Evolutionary conservation across 2,113 vertebrate species (phyloP), one percentile per base, ranked within the genome.

Genomic region (Sphaerodactylus townsendi): DNA sequence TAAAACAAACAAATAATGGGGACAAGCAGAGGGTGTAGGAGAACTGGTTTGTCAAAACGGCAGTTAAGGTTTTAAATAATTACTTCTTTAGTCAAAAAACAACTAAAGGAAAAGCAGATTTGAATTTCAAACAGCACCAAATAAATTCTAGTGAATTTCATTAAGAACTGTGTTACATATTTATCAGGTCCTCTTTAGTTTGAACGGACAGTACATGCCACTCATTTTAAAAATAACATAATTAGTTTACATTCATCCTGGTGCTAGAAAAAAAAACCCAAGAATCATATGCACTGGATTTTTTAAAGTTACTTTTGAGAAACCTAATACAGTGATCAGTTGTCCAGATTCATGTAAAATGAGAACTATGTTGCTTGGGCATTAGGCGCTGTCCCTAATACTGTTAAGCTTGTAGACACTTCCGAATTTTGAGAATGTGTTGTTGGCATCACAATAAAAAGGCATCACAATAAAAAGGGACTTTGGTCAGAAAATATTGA

Each of bases 221-320:
- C 76, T 62, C 86, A 88, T 75, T 93, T 93, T 69, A 88, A 50
- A 81, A 64, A 73, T 53, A 85, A 81, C 13, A 68, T 35, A 86
- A 84, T 83, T 46, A 87, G 72, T 88, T 88, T 86, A 78, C 79
- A 83, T 25, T 53, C 10, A 80, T 88, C 10, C 37, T 73, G 79
- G 68, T 79, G 72, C 50, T 83, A 46, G n/a, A 53, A 86, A 71
- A 59, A 73, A 59, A 73, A 91, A 68, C 48, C 66, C 35, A 15
- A 82, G 46, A 53, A 44, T 0, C 35, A 59, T 6, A 56, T 50
- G 30, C 1, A 75, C 2, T 2, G 30, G 59, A 19, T 65, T 85
- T 79, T 83, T 53, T 7, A 83, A 6, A 83, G 66, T 77, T 65
- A 86, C 39, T 48, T 78, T 1, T 3, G 75, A 6, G 72, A 85